Evolutionary conservation across 2,888 invertebrate genomes (phyloP), one percentile per base, ranked within the genome.

Genomic region (Scaptomyza caliginosa): DNA sequence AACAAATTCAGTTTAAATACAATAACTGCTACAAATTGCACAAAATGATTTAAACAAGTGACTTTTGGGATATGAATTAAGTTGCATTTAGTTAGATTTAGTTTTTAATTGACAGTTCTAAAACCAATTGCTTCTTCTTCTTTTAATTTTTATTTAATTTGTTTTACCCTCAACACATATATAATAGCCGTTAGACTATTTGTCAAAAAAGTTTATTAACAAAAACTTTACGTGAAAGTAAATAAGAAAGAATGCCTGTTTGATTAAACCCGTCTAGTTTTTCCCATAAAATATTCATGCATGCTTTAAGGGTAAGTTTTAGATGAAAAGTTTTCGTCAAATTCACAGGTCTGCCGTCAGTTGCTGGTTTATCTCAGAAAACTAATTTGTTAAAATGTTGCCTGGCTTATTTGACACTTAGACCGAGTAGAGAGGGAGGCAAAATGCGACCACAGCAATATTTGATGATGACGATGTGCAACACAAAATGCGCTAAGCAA

Each of bases 331-430:
- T 32, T 38, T 40, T 24, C 13, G 11, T 19, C 16, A 38, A 13
- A 40, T 46, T 24, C 0, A 36, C 40, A 16, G 36, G 17, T 32
- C 4, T 45, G 10, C 46, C 39, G 56, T 58, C 67, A 68, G 57
- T 52, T 77, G 59, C 56, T 68, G 63, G 66, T 63, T 75, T 86
- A 76, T 81, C 85, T 71, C 60, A 45, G 67, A 75, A 86, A 87
- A 83, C 83, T 81, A 85, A 87, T 87, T 87, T 87, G 86, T 77
- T 87, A 81, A 87, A 87, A 83, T 83, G 79, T 66, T 72, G 75
- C 66, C 51, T 64, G 64, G 67, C 78, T 76, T 80, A 78, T 78
- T 80, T 77, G 76, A 74, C 74, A 50, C 54, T 24, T 21, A 30
- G n/a, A 17, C 21, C 13, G 38, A 40, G 17, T 11, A 7, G 10